Conservation (phyloP, 2,888 invertebrate genomes). For the Tricholauxania praeusta region DNA sequence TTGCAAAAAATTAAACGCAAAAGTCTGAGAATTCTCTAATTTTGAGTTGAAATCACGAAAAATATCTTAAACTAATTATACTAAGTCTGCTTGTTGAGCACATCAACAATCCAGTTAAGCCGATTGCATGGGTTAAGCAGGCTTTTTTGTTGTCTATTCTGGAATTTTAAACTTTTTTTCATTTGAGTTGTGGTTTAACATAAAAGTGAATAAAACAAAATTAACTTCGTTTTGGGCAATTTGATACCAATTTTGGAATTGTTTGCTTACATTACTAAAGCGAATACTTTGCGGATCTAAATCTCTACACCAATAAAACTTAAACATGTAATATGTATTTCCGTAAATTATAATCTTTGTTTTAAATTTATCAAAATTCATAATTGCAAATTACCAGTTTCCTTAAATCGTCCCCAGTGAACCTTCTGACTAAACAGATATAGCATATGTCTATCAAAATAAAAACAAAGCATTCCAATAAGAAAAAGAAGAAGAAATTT, state of each 20-base stretch:
- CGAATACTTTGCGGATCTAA: not conserved
- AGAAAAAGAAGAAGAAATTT: not conserved
- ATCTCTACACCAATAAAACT: not conserved
- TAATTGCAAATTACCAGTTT: not conserved
- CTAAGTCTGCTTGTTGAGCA: too few relatives aligned
- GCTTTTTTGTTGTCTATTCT: too few relatives aligned
- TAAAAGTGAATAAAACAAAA: not conserved
- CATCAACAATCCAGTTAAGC: too few relatives aligned
- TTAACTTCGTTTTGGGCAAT: not conserved
- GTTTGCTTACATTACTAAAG: not conserved
- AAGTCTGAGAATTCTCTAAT: too few relatives aligned
- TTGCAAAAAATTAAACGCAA: too few relatives aligned
- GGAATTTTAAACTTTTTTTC: too few relatives aligned
- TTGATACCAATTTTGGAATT: not conserved
- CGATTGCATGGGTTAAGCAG: too few relatives aligned
- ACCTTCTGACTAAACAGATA: not conserved
- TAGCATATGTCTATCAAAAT: not conserved
- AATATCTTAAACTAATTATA: too few relatives aligned
- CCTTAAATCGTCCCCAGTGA: not conserved
- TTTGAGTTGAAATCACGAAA: too few relatives aligned
- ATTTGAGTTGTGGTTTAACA: not conserved
- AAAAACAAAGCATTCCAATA: not conserved
- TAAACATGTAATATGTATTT: not conserved
- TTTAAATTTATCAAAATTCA: not conserved
- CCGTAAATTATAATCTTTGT: not conserved